Conservation (phyloP, 2,888 invertebrate genomes). For the Rugalucina vietnamica region DNA sequence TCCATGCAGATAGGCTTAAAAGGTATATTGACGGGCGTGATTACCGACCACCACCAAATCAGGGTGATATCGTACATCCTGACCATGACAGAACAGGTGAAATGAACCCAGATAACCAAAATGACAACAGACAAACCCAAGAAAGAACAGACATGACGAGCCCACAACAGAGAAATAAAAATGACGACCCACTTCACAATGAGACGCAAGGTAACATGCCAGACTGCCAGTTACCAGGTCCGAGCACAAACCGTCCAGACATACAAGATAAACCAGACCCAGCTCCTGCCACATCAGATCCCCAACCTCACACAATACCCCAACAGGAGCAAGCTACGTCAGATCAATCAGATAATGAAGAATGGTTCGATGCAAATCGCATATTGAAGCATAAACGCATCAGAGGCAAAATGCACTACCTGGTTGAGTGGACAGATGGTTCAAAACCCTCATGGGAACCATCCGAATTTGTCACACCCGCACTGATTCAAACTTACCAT, state of each 20-base stretch:
- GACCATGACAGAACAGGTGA: no score
- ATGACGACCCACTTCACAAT: no score
- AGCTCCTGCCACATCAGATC: background rate
- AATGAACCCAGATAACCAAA: no score
- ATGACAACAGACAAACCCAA: no score
- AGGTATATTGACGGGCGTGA: background rate
- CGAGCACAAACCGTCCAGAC: background rate
- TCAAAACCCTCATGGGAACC: background rate
- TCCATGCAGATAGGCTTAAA: background rate
- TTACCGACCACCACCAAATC: background rate
- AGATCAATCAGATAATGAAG: background rate
- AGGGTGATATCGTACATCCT: background rate
- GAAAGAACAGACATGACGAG: no score
- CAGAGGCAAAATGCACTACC: background rate
- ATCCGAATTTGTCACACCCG: background rate
- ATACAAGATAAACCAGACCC: background rate
- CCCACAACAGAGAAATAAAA: no score
- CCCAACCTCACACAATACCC: background rate
- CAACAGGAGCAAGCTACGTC: background rate
- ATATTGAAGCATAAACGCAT: background rate
- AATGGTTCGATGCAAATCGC: background rate
- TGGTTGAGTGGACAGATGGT: background rate
- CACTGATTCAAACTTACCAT: background rate
- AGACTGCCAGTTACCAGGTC: background rate
- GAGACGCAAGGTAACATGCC: no score